Conservation (phyloP, 2,797 vertebrate species). For the Acanthis flammea region DNA sequence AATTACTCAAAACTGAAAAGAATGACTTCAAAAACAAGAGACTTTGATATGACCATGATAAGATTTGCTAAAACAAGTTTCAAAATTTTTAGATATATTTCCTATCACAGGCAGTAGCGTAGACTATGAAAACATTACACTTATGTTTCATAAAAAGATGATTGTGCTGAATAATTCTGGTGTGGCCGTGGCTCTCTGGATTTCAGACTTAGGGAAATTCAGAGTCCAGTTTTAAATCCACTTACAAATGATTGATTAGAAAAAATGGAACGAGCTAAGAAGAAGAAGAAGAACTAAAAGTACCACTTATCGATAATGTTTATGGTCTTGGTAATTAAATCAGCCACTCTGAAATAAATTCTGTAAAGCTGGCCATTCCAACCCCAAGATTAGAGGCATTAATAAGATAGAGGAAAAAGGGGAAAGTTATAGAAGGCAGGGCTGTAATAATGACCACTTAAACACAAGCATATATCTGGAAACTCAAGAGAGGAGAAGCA, state of each 20-base stretch:
- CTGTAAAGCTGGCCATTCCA: not conserved
- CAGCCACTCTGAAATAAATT: slow-evolving; percentile 42
- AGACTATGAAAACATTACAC: slow-evolving; percentile 61
- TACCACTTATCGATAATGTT: slow-evolving; percentile 36
- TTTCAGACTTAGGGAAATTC: slow-evolving; percentile 29
- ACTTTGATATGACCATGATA: slow-evolving; percentile 70
- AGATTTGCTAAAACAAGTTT: slow-evolving; percentile 71
- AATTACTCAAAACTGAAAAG: slow-evolving; percentile 74
- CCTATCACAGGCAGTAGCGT: slow-evolving; percentile 48
- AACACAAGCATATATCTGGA: not conserved
- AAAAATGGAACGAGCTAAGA: slow-evolving; percentile 20
- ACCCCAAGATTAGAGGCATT: slow-evolving; percentile 1
- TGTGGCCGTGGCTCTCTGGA: slow-evolving; percentile 1
- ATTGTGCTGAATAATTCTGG: slow-evolving; percentile 61
- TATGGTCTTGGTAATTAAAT: slow-evolving; percentile 38
- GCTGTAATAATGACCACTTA: slow-evolving; percentile 10
- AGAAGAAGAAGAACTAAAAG: slow-evolving; percentile 1
- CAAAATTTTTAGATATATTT: slow-evolving; percentile 68
- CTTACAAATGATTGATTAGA: slow-evolving; percentile 29
- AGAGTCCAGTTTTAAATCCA: slow-evolving; percentile 21
- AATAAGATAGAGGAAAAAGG: not conserved
- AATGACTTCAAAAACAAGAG: slow-evolving; percentile 71
- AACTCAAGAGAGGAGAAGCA: not conserved
- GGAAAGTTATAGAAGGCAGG: not conserved
- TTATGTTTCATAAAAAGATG: slow-evolving; percentile 60